Evolutionary conservation across 2,888 invertebrate species (phyloP), one percentile per base, ranked within the genome.

Genomic region (Oegoconia quadripuncta): DNA sequence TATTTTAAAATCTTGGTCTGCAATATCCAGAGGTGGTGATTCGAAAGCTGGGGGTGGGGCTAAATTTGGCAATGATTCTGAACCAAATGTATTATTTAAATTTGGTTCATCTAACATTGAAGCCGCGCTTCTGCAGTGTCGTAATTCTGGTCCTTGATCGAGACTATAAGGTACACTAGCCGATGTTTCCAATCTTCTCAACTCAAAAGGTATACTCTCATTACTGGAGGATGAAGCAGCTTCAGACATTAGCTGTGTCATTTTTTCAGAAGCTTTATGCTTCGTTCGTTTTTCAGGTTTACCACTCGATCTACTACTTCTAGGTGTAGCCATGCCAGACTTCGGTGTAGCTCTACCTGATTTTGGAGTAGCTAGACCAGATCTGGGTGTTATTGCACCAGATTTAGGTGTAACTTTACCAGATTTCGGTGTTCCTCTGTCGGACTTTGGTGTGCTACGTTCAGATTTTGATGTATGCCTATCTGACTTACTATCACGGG

Each of bases 51-150:
- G 86, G 1, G 91, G 90, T 32, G 91, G 91, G 32, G 90, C 91
- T 56, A 93, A 82, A 72, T 93, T 93, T 6, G 93, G 93, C 66
- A 93, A 78, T 15, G 93, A 93, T 73, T 93, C 93, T 22, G 93
- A 92, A 41, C 91, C 90, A 51, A 87, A 88, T 12, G 74, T 79
- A 50, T 77, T 84, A 49, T 78, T 83, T 38, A 84, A 56, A 44
- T 89, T 90, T 1, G 88, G 76, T 62, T 91, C 91, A 44, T 89
- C 89, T 49, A 88, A 74, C 35, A 90, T 84, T 22, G 89, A 89
- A 20, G 89, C 88, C 34, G 89, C 89, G 62, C 90, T 90, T 59
- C 88, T 76, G 45, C 89, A 89, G 57, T 89, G 90, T 39, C 90
- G 68, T 49, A 89, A 53, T 53, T 88, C 88, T 33, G 83, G 77